Conservation (phyloP, 1,140 invertebrate genomes). For the Dreissena polymorpha region DNA sequence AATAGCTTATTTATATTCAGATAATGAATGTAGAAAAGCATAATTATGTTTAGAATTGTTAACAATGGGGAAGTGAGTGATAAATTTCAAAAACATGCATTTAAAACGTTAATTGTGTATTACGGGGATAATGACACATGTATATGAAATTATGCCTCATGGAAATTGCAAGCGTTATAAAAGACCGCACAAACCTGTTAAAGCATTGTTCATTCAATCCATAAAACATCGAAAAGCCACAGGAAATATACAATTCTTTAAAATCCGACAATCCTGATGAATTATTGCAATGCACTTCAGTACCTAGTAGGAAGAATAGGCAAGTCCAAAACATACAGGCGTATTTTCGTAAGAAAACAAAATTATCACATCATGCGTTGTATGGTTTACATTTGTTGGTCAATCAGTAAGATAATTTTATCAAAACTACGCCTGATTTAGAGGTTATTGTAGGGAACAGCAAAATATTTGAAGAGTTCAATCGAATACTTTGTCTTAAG, state of each 20-base stretch:
- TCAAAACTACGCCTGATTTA: conserved; percentile 44
- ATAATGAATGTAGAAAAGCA: conserved; percentile 5
- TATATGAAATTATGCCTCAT: no score
- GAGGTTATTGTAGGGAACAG: conserved; percentile 38
- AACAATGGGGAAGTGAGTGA: conserved; percentile 17
- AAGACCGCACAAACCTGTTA: conserved; percentile 14
- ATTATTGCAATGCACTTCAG: background rate
- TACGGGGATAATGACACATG: conserved; percentile 6
- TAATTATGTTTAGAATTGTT: conserved; percentile 18
- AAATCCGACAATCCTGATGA: no score
- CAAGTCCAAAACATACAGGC: conserved; percentile 18
- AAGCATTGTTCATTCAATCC: conserved; percentile 7
- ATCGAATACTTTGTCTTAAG: conserved; percentile 29
- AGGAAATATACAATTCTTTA: no score
- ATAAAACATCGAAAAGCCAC: background rate
- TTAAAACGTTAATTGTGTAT: conserved; percentile 10
- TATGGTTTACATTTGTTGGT: conserved; percentile 42
- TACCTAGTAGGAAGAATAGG: conserved; percentile 22
- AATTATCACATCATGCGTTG: conserved; percentile 22
- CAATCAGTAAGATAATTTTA: conserved; percentile 37
- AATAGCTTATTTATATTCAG: conserved; percentile 11
- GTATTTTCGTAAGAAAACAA: background rate
- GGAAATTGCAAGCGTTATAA: conserved; percentile 4
- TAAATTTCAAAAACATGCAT: conserved; percentile 20
- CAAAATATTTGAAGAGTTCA: conserved; percentile 39